A percentile compares a stretch with the other conserved stretches of the same genome.
Evolutionary conservation across 2,888 invertebrate genomes (phyloP).

Genomic region (Leptogaster cylindrica): DNA sequence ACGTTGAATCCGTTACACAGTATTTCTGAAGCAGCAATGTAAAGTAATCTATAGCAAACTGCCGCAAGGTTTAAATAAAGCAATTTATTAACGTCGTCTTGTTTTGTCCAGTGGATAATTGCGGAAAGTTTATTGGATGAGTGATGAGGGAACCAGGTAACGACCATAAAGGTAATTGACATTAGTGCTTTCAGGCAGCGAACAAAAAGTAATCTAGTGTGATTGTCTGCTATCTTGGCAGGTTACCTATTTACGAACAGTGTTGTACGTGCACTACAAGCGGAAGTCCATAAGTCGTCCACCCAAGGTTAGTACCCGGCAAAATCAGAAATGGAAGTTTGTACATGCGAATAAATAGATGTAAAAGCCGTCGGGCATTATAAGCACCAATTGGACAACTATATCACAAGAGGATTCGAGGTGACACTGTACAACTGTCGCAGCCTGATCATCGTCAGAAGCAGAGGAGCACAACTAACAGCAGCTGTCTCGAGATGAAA

Average conservation of each 20-base stretch:
- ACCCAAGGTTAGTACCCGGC: background rate
- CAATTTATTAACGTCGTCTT: slow-evolving; percentile 40
- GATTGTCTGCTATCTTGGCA: slow-evolving; percentile 23
- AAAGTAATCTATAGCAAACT: background rate
- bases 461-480: background rate
- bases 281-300: slow-evolving; percentile 42
- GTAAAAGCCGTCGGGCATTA: background rate
- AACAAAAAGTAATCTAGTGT: slow-evolving; percentile 25
- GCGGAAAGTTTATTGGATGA: background rate
- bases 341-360: background rate
- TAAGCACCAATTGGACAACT: background rate
- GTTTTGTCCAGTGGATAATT: slow-evolving; percentile 28
- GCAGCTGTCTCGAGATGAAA: background rate
- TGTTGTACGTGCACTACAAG: background rate
- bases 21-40: background rate
- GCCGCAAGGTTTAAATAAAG: slow-evolving; percentile 39
- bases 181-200: slow-evolving; percentile 31
- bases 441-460: slow-evolving; percentile 1
- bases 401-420: background rate
- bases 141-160: slow-evolving; percentile 3
- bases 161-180: slow-evolving; percentile 38
- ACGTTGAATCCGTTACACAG: too few relatives aligned
- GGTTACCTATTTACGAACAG: slow-evolving; percentile 30
- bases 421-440: background rate
- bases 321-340: slow-evolving; percentile 23